Conservation (phyloP, 2,113 vertebrate genomes). For the Trematocara nigrifrons region DNA sequence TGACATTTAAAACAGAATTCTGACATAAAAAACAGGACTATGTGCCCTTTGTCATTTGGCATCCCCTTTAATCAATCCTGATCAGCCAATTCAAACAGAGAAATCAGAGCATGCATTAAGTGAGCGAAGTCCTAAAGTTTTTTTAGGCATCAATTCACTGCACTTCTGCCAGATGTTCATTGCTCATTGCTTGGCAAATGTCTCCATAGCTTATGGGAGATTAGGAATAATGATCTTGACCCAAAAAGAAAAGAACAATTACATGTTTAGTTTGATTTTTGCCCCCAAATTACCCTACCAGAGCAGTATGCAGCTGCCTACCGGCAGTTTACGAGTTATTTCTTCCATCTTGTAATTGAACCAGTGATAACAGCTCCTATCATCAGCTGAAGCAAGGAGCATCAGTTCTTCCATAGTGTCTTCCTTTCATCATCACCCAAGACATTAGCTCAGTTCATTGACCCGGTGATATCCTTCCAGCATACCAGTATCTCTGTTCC, state of each 20-base stretch:
- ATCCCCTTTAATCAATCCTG: neutral
- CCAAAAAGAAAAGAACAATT: neutral
- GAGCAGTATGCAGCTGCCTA: neutral
- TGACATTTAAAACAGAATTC: neutral
- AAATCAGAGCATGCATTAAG: conserved; percentile 6
- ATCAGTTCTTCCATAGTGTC: neutral
- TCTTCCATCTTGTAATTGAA: neutral
- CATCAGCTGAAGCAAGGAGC: neutral
- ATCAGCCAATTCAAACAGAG: conserved; percentile 42
- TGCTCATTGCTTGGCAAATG: neutral
- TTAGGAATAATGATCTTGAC: neutral
- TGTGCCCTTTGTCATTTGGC: neutral
- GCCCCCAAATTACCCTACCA: neutral
- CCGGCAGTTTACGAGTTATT: neutral
- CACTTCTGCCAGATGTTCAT: neutral
- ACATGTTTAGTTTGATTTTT: neutral
- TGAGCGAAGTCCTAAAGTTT: conserved; percentile 12
- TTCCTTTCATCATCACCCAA: conserved; percentile 25
- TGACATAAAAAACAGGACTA: neutral
- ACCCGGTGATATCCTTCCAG: neutral
- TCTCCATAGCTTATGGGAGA: neutral
- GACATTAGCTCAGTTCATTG: neutral
- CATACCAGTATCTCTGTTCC: conserved; percentile 42
- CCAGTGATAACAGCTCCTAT: neutral
- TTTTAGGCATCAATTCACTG: neutral